Evolutionary conservation across 2,888 invertebrate genomes (phyloP).

Genomic region (Druceiella hillmani): DNA sequence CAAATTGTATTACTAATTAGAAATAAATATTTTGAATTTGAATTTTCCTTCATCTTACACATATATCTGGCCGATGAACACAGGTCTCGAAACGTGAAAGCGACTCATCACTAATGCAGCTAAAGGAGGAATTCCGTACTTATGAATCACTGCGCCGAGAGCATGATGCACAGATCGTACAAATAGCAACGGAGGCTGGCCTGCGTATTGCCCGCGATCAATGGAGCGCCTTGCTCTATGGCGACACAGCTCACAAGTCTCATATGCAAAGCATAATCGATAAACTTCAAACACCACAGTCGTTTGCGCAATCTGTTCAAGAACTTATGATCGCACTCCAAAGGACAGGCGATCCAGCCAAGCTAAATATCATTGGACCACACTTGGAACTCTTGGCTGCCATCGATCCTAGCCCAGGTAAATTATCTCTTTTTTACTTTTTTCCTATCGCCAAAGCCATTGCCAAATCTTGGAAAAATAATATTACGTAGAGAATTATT

Average conservation of each 20-base stretch:
- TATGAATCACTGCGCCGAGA: conserved; percentile 91
- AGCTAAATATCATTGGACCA: conserved; percentile 68
- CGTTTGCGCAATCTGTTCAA: conserved; percentile 86
- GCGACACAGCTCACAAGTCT: conserved; percentile 91
- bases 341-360: conserved; percentile 75
- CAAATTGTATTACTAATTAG: too few relatives aligned
- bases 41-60: too few relatives aligned
- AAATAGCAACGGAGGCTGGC: conserved; percentile 96
- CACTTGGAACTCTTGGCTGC: conserved; percentile 80
- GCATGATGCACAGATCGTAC: conserved; percentile 97
- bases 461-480: too few relatives aligned
- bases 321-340: conserved; percentile 88
- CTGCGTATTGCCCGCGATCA: conserved; percentile 96
- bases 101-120: conserved; percentile 95
- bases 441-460: too few relatives aligned
- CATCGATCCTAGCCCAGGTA: conserved; percentile 82
- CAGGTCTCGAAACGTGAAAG: conserved; percentile 93
- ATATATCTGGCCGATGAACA: too few relatives aligned
- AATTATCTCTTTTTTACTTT: too few relatives aligned
- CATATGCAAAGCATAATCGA: conserved; percentile 72
- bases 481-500: too few relatives aligned
- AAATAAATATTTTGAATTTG: too few relatives aligned
- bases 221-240: conserved; percentile 95
- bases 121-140: conserved; percentile 93
- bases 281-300: conserved; percentile 89